Evolutionary conservation across 2,797 vertebrate species (phyloP).

Genomic region (Gallirallus australis): DNA sequence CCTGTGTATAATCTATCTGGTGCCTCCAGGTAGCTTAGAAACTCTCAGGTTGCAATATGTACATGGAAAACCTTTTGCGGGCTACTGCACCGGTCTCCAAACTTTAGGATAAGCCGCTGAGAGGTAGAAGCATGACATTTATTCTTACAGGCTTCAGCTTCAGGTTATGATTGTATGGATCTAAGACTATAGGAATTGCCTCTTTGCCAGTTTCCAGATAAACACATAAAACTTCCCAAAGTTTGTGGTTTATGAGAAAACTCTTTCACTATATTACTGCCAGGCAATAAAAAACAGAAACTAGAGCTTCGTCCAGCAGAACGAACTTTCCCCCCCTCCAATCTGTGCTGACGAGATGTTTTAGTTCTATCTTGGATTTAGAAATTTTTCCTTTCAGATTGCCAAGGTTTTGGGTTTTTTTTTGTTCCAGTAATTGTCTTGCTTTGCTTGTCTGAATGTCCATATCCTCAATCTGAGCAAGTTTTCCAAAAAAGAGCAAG

Average conservation of each 20-base stretch:
- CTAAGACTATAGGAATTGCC: neutral
- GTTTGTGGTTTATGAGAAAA: neutral
- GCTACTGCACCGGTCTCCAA: neutral
- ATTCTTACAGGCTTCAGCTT: neutral
- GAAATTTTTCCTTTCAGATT: neutral
- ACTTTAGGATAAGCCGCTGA: neutral
- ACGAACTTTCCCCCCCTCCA: neutral
- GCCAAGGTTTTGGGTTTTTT: accelerated
- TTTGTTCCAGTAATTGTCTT: neutral
- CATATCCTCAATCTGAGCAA: neutral
- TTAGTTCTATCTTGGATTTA: neutral
- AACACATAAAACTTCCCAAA: neutral
- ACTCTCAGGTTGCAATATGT: neutral
- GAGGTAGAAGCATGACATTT: neutral
- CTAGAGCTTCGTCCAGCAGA: neutral
- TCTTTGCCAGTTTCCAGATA: neutral
- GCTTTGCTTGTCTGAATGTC: neutral
- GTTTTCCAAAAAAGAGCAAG: neutral
- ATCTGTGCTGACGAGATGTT: neutral
- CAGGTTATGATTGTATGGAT: neutral
- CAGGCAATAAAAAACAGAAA: neutral
- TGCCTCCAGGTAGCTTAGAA: neutral
- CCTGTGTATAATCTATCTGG: neutral
- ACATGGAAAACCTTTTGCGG: accelerated
- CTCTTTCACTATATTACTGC: neutral